Evolutionary conservation across 2,113 vertebrate genomes (phyloP), one percentile per base, ranked within the genome.

Genomic region (Protobothrops mucrosquamatus): DNA sequence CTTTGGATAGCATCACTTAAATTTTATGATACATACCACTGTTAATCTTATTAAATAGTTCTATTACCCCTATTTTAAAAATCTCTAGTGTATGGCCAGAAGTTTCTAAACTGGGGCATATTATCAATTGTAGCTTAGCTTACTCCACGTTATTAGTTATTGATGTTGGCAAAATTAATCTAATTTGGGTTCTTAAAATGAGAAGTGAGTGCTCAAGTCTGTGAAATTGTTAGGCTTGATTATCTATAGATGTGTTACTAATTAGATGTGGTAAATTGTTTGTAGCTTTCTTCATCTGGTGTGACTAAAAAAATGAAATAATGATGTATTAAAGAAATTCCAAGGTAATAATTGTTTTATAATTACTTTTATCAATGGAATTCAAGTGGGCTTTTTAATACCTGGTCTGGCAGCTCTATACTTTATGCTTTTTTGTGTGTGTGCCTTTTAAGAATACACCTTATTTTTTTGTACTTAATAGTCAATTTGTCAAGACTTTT

Each of bases 351-450:
- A 59, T 2, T 56, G 29, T 92, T 39, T 43, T 69, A 0, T 29
- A 3, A 64, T 88, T 51, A 92, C 93, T 74, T 89, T 92, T 87
- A 43, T 88, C 1, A 29, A n/a, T 93, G 6, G 18, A n/a, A 91
- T 93, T 96, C 81, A 89, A 95, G 59, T 87, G 1, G 52, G 57
- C 93, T 93, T 85, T 85, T 69, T n/a, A 89, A 56, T 22, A 52
- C 18, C 18, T 22, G 57, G 55, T 29, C 51, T n/a, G 6, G 29
- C 46, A 52, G 29, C 95, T 59, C 12, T 91, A 93, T 86, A 4
- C 18, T 94, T 95, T 93, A 92, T 93, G 88, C 57, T 86, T 59
- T 59, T 48, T 95, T 59, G 46, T 57, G 23, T 51, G 23, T 18
- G 52, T 10, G 24, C 20, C 29, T 20, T 12, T 48, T 91, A 57